Evolutionary conservation across 2,797 vertebrate species (phyloP), one percentile per base, ranked within the genome.

Genomic region (Psittacula derbiana): DNA sequence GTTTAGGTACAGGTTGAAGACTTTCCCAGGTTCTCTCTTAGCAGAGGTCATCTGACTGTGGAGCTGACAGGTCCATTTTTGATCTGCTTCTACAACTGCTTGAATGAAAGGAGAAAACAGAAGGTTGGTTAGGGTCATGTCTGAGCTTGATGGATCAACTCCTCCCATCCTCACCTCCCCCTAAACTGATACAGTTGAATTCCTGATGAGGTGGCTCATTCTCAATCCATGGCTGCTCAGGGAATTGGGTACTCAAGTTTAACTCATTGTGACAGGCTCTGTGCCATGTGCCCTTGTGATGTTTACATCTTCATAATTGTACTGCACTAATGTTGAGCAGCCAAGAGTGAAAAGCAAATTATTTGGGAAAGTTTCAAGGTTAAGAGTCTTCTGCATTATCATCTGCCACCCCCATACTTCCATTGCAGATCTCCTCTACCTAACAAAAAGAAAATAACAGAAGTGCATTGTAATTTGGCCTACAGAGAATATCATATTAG

Each of bases 261-360:
- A 96, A 97, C 86, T 96, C 88, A 75, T 87, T 85, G 84, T 96
- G 95, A 96, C 95, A 95, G 91, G 43, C 61, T 73, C 33, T 94
- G 86, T 72, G 73, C 91, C 64, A 41, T 89, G 60, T 94, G 88
- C 62, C 88, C 91, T 97, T 96, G 80, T 49, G 60, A 67, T 96
- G 90, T 94, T 97, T 96, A 92, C 81, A 86, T 96, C 88, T 95
- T 95, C 80, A 95, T 97, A 96, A 97, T 96, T 88, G 85, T 80
- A 55, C 64, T 89, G 87, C 57, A 88, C 74, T 92, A 62, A 92
- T 94, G 87, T 84, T 90, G 83, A 93, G 86, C 95, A 96, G 72
- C 49, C 88, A 95, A 93, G 84, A 96, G 38, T 94, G 76, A 90
- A 92, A 86, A 93, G 69, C 36, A 91, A 95, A 90, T 91, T 91